phyloP scores from a whole-genome alignment of 2,113 vertebrate genomes.

The Meriones unguiculatus region DNA sequence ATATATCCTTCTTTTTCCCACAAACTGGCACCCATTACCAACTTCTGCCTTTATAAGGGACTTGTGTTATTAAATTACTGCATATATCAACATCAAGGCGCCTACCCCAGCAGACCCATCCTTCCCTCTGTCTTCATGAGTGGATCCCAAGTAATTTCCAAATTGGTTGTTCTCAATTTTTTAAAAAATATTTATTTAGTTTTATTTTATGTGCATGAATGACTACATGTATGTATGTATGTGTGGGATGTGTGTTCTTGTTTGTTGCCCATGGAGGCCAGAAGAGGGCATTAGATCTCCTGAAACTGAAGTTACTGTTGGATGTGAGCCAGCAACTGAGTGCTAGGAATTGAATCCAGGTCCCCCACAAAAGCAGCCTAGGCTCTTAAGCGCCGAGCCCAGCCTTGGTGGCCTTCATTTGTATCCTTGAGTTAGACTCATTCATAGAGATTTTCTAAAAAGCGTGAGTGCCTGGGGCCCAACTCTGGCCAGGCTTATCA shows the following conservation, averaged over 20 bases:
- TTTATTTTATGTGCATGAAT: background rate
- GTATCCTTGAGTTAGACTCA: background rate
- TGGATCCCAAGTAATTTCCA: background rate
- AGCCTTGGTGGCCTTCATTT: background rate
- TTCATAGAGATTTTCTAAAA: background rate
- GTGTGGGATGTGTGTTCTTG: background rate
- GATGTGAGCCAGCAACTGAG: background rate
- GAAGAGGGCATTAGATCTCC: background rate
- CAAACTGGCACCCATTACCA: background rate
- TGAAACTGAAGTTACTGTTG: background rate
- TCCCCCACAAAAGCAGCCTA: background rate
- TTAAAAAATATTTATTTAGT: background rate
- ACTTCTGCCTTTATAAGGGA: background rate
- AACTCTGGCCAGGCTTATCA: background rate
- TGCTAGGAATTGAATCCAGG: background rate
- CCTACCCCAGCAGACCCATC: accelerated
- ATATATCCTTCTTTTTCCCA: background rate
- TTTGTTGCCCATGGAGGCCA: background rate
- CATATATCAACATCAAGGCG: background rate
- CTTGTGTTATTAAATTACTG: background rate
- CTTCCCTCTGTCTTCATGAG: background rate
- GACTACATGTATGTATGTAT: background rate
- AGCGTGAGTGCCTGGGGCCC: background rate
- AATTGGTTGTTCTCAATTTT: background rate
- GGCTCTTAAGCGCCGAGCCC: background rate